Conservation (phyloP, 2,888 invertebrate species). For the Euplagia quadripunctaria region DNA sequence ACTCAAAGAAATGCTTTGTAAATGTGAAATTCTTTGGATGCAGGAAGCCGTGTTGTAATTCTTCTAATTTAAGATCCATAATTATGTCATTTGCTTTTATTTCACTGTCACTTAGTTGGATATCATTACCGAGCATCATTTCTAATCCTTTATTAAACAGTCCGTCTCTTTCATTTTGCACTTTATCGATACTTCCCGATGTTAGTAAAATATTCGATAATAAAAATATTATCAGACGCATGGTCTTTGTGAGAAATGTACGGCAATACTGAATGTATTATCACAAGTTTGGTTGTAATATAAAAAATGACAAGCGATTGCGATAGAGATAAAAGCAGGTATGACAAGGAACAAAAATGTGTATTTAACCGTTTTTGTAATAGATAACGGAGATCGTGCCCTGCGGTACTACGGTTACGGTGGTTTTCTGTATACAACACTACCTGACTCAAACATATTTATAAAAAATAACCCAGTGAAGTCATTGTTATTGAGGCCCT, state of each 20-base stretch:
- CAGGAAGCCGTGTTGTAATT: slow-evolving; percentile 80
- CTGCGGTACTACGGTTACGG: neutral
- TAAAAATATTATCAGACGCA: slow-evolving; percentile 35
- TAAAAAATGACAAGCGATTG: slow-evolving; percentile 9
- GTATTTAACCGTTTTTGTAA: slow-evolving; percentile 15
- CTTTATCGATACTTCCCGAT: slow-evolving; percentile 42
- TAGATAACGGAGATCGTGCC: slow-evolving; percentile 11
- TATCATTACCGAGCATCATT: slow-evolving; percentile 83
- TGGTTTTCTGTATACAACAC: neutral
- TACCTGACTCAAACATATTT: neutral
- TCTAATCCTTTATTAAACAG: slow-evolving; percentile 82
- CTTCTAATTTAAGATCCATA: slow-evolving; percentile 86
- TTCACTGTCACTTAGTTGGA: slow-evolving; percentile 84
- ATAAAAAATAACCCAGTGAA: neutral
- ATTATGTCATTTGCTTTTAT: slow-evolving; percentile 85
- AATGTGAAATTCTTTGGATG: slow-evolving; percentile 82
- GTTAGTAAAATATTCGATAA: slow-evolving; percentile 34
- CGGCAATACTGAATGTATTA: slow-evolving; percentile 11
- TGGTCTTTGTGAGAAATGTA: slow-evolving; percentile 3
- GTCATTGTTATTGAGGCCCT: neutral
- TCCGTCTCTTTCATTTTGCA: slow-evolving; percentile 68
- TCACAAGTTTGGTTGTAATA: slow-evolving; percentile 46
- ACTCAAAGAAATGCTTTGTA: slow-evolving; percentile 90
- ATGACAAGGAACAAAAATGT: slow-evolving; percentile 12
- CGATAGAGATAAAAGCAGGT: slow-evolving; percentile 7